phyloP scores from a whole-genome alignment of 2,888 invertebrate species.

The Cyclophora punctaria region DNA sequence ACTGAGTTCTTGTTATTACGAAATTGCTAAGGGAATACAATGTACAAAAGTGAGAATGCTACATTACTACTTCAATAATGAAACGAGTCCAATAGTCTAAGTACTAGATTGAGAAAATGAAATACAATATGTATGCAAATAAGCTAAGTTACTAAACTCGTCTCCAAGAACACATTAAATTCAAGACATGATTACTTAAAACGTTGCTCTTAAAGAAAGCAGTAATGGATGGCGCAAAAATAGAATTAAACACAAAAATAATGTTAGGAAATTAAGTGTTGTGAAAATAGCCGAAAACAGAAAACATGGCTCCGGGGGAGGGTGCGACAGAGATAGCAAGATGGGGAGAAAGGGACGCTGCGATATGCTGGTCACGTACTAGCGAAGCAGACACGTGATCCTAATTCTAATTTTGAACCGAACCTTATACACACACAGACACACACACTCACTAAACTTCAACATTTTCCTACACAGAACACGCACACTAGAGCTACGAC shows the following conservation, averaged over 20 bases:
- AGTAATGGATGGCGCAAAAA: slow-evolving; percentile 18
- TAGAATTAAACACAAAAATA: slow-evolving; percentile 40
- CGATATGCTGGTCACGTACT: slow-evolving; percentile 73
- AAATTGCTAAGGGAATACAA: too few relatives aligned
- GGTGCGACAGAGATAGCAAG: slow-evolving; percentile 57
- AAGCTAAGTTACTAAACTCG: neutral
- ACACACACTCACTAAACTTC: slow-evolving; percentile 46
- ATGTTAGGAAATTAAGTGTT: slow-evolving; percentile 61
- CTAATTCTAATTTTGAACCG: slow-evolving; percentile 66
- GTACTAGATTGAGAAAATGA: slow-evolving; percentile 1
- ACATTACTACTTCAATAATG: too few relatives aligned
- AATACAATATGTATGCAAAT: slow-evolving; percentile 15
- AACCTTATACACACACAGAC: slow-evolving; percentile 53
- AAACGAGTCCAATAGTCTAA: too few relatives aligned
- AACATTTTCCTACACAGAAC: slow-evolving; percentile 32
- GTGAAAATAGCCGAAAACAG: slow-evolving; percentile 67
- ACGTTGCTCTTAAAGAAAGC: too few relatives aligned
- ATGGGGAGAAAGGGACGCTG: slow-evolving; percentile 68
- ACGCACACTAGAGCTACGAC: slow-evolving; percentile 17
- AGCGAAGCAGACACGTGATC: slow-evolving; percentile 70
- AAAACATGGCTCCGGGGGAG: slow-evolving; percentile 67
- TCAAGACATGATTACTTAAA: too few relatives aligned
- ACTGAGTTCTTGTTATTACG: too few relatives aligned
- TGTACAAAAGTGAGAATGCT: too few relatives aligned
- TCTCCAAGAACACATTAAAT: too few relatives aligned